Evolutionary conservation across 2,888 invertebrate genomes (phyloP), one percentile per base, ranked within the genome.

Genomic region (Carcina quercana): DNA sequence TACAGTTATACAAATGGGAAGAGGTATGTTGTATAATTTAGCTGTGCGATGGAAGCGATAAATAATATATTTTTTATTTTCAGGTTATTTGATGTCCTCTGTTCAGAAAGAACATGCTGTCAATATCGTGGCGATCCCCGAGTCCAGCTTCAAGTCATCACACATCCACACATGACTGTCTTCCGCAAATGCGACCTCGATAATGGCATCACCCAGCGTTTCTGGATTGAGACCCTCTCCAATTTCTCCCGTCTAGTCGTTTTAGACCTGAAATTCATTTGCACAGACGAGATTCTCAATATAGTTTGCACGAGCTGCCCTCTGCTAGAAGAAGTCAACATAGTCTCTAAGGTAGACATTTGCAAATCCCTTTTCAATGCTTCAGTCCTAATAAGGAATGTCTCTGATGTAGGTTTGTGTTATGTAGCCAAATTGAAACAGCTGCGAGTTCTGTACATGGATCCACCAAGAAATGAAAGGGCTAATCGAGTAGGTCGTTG

Each of bases 61-160:
- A n/a, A n/a, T n/a, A n/a, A n/a, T n/a, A n/a, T n/a, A n/a, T n/a
- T n/a, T 50, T 39, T 35, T 34, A 55, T 49, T 79, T 80, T 41
- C 80, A 85, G 84, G 68, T 73, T 84, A 66, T 83, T 84, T 45
- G 82, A 84, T 68, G 66, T 76, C 60, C 75, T 85, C 59, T 84
- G 85, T 73, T 71, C 73, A 43, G 68, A 78, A 59, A 61, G 85
- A 67, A 67, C 69, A 54, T 69, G 66, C 52, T 69, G 69, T 53
- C 64, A 59, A 41, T 74, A 74, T 52, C 68, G 64, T 13, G 75
- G 78, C 36, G 80, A 85, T 46, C 80, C 83, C 37, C 64, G 78
- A 31, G 48, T 78, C 38, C 85, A 79, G 44, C 76, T 85, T 2
- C 62, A 68, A 40, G 66, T 79, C 13, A 52, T 84, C 29, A 71